Percentiles rank a stretch among this genome's conserved stretches.
Conservation (phyloP, 2,113 vertebrate species). For the Euleptes europaea region DNA sequence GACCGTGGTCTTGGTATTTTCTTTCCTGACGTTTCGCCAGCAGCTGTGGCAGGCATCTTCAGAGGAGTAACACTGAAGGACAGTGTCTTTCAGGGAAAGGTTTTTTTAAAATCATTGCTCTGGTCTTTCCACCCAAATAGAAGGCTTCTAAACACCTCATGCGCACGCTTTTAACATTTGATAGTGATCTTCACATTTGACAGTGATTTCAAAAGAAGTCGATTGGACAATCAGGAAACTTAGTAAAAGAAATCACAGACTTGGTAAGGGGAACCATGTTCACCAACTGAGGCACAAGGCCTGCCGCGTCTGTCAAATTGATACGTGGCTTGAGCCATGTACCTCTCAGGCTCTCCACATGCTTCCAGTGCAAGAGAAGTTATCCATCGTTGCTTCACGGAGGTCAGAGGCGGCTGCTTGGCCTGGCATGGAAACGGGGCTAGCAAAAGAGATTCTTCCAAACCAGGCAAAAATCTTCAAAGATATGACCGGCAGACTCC, state of each 20-base stretch:
- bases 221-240: not conserved
- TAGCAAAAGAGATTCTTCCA: not conserved
- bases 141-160: not conserved
- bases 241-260: too few species aligned
- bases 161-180: too few species aligned
- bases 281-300: not conserved
- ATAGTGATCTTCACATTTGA: not conserved
- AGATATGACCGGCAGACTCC: accelerated
- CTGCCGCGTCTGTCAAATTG: not conserved
- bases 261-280: too few species aligned
- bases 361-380: not conserved
- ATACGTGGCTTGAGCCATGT: not conserved
- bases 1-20: too few species aligned
- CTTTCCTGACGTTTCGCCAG: too few species aligned
- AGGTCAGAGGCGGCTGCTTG: not conserved
- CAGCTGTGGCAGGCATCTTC: too few species aligned
- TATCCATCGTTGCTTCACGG: too few species aligned
- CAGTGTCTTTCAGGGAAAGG: too few species aligned
- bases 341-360: not conserved
- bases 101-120: not conserved
- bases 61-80: too few species aligned
- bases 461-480: not conserved
- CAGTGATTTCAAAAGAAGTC: not conserved
- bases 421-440: not conserved
- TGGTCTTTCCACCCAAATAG: not conserved